Evolutionary conservation across 2,797 vertebrate genomes (phyloP), one percentile per base, ranked within the genome.

Genomic region (Channallabes apus): DNA sequence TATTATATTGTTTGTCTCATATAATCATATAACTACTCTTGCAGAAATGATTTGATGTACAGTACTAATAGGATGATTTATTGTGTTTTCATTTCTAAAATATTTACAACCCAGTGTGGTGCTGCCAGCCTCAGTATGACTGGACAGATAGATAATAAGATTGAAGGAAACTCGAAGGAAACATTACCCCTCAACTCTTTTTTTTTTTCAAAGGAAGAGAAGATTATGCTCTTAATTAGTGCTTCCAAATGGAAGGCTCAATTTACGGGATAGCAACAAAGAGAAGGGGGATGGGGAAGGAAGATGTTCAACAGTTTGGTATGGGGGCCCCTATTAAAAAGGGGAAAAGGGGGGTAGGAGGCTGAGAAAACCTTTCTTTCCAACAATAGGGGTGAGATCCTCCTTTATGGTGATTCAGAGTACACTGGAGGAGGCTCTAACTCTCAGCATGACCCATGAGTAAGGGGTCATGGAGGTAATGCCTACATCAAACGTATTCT

Each of bases 401-500:
- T 64, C 81, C 85, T 86, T 81, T 82, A 80, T 86, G 62, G 84
- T 85, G 85, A 88, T 91, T 88, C 88, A 88, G 51, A 84, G 80
- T 80, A 88, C 89, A 87, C 82, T 88, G 85, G 80, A 85, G 72
- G 82, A 86, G 85, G 82, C 85, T 80, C 77, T 69, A 59, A 83
- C 64, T 86, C 76, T 87, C 69, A 59, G 76, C 72, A 79, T 82
- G 77, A 90, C 90, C 91, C 91, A 91, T 86, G 87, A 86, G 84
- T 75, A 85, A 67, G 59, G 72, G 94, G 94, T 95, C 93, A 94
- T 92, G 92, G 93, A 93, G 93, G 93, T 93, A 93, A 91, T 93
- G 92, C 90, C 93, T 95, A 93, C 95, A 95, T 95, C 93, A 95
- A 92, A 90, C 89, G 88, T 90, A 90, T 93, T 90, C 93, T 90